Base-by-base conservation (phyloP, 2,888 invertebrate genomes). In the Asteroscopus sphinx region DNA sequence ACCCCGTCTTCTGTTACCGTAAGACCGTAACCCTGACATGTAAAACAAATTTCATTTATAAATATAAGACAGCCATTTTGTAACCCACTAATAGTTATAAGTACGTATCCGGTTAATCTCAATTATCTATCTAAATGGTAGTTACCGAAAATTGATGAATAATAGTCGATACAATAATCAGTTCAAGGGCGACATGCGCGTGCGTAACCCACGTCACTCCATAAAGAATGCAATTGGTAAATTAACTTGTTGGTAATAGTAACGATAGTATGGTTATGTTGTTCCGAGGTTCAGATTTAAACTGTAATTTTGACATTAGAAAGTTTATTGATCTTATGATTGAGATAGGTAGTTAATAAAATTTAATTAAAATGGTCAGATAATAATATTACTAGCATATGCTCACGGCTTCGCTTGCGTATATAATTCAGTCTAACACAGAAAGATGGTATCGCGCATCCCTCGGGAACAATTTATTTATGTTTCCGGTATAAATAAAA, bases 121-220 rank as follows among this genome's bases (percentile, higher is more conserved):
- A 79, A 80, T 79, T 69, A 86, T 79, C 76, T 76, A 86, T 85
- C 82, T 84, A 71, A 86, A 85, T 85, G 75, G 80, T 77, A 60
- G 79, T 82, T 78, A 79, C 82, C 81, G 77, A 86, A 88, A 86
- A 85, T 80, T 85, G 77, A 87, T 86, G 82, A 83, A 81, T 85
- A 81, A 83, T 83, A 73, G 75, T 76, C 74, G 71, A 76, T 69
- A 70, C 54, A 76, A 69, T 79, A 83, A 81, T 80, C 79, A 81
- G 85, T 82, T 83, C 88, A 89, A 85, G 87, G 88, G 70, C 73
- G 57, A 26, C 11, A 8, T 59, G 76, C 76, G 82, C 84, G 78
- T 78, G 84, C 79, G 74, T 76, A 80, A 79, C 83, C 82, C 68
- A 77, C 80, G 67, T 64, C 68, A 51, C 57, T 66, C 52, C 45